Conservation (phyloP, 2,797 vertebrate species). For the Amazona finschi region DNA sequence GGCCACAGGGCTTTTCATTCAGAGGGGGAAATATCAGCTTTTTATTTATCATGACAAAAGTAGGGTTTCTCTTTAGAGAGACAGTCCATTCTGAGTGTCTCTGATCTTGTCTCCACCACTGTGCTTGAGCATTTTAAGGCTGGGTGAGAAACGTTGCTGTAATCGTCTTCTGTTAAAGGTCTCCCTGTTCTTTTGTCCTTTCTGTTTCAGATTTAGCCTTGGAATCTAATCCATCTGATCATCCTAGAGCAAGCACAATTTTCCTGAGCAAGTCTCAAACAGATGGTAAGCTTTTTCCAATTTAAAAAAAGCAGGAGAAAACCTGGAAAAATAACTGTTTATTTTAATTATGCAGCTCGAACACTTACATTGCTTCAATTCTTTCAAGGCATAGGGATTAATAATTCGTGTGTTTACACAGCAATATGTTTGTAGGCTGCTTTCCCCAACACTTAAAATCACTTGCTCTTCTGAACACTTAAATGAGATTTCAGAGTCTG, state of each 20-base stretch:
- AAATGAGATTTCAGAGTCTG: not conserved
- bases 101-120: not conserved
- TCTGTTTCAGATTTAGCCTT: conserved; percentile 85
- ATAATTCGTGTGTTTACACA: not conserved
- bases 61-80: not conserved
- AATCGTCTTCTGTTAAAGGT: not conserved
- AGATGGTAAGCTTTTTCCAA: conserved; percentile 83
- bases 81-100: not conserved
- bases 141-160: not conserved
- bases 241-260: conserved; percentile 94
- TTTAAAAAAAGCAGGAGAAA: not conserved
- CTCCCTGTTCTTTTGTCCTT: not conserved
- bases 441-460: not conserved
- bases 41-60: not conserved
- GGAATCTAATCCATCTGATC: conserved; percentile 96
- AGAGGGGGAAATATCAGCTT: not conserved
- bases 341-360: not conserved
- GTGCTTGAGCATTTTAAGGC: not conserved
- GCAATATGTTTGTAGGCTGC: not conserved
- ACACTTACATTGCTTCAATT: not conserved
- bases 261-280: conserved; percentile 98
- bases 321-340: not conserved
- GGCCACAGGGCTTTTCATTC: not conserved
- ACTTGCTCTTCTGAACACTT: not conserved
- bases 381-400: not conserved